Base-by-base conservation (phyloP, 2,888 invertebrate genomes). In the Drosophila birchii region DNA sequence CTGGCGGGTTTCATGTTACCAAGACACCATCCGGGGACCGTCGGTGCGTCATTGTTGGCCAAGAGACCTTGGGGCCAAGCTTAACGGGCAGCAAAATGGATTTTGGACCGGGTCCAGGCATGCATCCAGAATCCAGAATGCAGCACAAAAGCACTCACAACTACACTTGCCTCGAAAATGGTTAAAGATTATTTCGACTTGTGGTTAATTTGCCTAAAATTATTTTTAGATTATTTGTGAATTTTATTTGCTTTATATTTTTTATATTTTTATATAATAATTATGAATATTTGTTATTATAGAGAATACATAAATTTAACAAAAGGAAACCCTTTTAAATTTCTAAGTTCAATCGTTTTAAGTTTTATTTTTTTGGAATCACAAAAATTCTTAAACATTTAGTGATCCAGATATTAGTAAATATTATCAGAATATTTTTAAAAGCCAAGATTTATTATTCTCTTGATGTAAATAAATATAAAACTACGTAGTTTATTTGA, bases 51-150 rank as follows among this genome's bases (percentile, higher is more conserved):
- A 81, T 81, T 81, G 82, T 81, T 79, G 63, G 61, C 41, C 54
- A 39, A 34, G 34, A 49, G 51, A 20, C 71, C 70, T 58, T 61
- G 62, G 62, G 68, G 66, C 51, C 69, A 58, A 64, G 82, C 79
- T 79, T 75, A 75, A 70, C 79, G 83, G 68, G 80, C 67, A 67
- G 63, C 78, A 80, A 79, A 86, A 80, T 83, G 81, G 78, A 80
- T 81, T 83, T 78, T 76, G 41, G 72, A 59, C 60, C 57, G 57
- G 20, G 63, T 47, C 63, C 63, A 54, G 60, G 34, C 45, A 47
- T 39, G 68, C 55, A 26, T 44, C 14, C 41, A 64, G 41, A 57
- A 57, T 54, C 34, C 56, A 47, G 29, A 64, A 57, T 74, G 67
- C 75, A 66, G 39, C 36, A 47, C 62, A 64, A 63, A 70, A 23